Conservation (phyloP, 2,113 vertebrate species). For the Tragulus kanchil region DNA sequence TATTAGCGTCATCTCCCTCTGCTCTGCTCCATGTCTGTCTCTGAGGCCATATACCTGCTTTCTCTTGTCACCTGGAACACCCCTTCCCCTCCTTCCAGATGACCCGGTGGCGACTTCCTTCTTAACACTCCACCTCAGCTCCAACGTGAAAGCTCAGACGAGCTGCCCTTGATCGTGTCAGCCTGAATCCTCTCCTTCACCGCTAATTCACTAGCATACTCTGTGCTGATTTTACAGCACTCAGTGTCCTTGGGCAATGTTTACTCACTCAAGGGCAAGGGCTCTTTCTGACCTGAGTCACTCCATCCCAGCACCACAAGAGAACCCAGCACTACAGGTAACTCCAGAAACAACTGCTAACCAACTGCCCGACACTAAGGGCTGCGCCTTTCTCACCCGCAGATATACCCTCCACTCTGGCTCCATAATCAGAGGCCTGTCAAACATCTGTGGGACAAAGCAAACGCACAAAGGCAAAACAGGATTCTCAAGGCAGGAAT, state of each 20-base stretch:
- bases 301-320: not conserved
- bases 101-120: not conserved
- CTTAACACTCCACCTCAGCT: not conserved
- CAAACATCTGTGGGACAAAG: not conserved
- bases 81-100: not conserved
- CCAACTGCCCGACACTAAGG: not conserved
- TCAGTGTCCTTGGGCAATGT: not conserved
- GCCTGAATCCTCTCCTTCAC: not conserved
- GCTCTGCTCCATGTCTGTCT: not conserved
- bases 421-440: not conserved
- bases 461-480: not conserved
- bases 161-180: not conserved
- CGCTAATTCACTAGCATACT: not conserved
- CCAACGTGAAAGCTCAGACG: not conserved
- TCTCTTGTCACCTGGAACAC: not conserved
- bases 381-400: not conserved
- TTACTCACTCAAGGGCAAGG: not conserved
- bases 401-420: not conserved
- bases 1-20: not conserved
- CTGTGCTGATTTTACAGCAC: not conserved
- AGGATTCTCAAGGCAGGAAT: not conserved
- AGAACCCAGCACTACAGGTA: constrained; percentile 27
- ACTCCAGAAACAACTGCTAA: constrained; percentile 23
- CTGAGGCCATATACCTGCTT: not conserved
- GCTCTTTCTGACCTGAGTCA: not conserved